phyloP scores from a whole-genome alignment of 2,888 invertebrate species.

The Agrotis clavis region DNA sequence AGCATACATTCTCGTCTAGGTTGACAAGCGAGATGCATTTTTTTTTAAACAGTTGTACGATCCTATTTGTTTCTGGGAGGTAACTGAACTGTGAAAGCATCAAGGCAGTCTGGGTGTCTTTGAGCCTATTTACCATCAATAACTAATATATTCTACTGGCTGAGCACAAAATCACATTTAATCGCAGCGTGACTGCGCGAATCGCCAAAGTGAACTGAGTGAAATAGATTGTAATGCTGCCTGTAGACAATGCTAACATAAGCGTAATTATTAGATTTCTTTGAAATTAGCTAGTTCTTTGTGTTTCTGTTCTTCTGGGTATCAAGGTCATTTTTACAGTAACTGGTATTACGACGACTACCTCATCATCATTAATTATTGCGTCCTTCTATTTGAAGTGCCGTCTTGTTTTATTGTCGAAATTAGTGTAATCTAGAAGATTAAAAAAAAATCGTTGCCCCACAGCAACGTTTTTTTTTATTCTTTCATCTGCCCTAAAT shows the following conservation, averaged over 20 bases:
- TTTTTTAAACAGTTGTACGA: too few relatives aligned
- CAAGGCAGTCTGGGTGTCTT: too few relatives aligned
- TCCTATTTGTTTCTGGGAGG: too few relatives aligned
- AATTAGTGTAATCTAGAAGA: too few relatives aligned
- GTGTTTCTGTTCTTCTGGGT: constrained; percentile 19
- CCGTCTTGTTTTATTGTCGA: too few relatives aligned
- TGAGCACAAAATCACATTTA: constrained; percentile 5
- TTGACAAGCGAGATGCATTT: too few relatives aligned
- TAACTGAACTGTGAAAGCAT: too few relatives aligned
- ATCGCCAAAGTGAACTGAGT: constrained; percentile 32
- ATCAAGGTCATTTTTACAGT: constrained; percentile 1
- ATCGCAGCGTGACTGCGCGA: constrained; percentile 25
- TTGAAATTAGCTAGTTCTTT: constrained; percentile 18
- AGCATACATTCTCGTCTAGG: too few relatives aligned
- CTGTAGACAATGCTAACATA: constrained; percentile 42
- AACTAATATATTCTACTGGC: not conserved
- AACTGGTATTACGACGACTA: not conserved
- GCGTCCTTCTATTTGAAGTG: not conserved
- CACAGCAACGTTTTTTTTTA: too few relatives aligned
- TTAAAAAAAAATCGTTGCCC: too few relatives aligned
- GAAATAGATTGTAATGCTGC: constrained; percentile 40
- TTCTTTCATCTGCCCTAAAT: too few relatives aligned
- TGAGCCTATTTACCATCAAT: too few relatives aligned
- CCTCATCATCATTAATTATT: not conserved
- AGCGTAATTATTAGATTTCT: constrained; percentile 44